Evolutionary conservation across 2,888 invertebrate species (phyloP).

Genomic region (Chalcis sispes): DNA sequence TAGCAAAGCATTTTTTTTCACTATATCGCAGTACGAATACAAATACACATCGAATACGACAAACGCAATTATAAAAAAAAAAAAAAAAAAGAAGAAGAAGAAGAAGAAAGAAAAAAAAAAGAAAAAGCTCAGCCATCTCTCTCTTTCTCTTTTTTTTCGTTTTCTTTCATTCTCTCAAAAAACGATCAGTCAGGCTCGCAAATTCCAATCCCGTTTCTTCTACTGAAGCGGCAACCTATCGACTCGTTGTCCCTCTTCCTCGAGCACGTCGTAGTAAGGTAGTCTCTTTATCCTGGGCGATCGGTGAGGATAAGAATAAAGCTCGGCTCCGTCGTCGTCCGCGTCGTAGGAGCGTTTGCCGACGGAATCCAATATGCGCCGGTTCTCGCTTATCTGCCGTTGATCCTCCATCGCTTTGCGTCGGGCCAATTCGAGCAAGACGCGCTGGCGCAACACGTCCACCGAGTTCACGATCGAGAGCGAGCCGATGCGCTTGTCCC

Average conservation of each 20-base stretch:
- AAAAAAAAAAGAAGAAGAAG: too few relatives aligned
- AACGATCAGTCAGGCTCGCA: too few relatives aligned
- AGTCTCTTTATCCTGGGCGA: constrained; percentile 13
- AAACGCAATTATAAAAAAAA: too few relatives aligned
- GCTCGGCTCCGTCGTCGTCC: too few relatives aligned
- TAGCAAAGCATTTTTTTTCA: too few relatives aligned
- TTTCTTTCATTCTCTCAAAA: neutral
- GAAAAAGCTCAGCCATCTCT: neutral
- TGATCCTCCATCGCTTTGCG: constrained; percentile 87
- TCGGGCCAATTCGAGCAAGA: constrained; percentile 88
- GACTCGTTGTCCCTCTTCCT: too few relatives aligned
- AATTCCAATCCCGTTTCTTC: too few relatives aligned
- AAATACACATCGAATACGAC: too few relatives aligned
- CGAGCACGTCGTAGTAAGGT: neutral
- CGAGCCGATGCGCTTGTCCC: constrained; percentile 74
- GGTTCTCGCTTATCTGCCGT: constrained; percentile 84
- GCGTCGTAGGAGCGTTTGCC: constrained; percentile 81
- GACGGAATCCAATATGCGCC: constrained; percentile 85
- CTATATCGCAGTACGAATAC: too few relatives aligned
- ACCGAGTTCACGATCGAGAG: constrained; percentile 91
- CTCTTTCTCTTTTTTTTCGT: too few relatives aligned
- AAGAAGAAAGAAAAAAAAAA: neutral
- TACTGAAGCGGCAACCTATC: neutral
- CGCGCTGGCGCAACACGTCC: constrained; percentile 89
- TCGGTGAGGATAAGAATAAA: too few relatives aligned